Evolutionary conservation across 2,888 invertebrate genomes (phyloP), one percentile per base, ranked within the genome.

Genomic region (Agrochola lota): DNA sequence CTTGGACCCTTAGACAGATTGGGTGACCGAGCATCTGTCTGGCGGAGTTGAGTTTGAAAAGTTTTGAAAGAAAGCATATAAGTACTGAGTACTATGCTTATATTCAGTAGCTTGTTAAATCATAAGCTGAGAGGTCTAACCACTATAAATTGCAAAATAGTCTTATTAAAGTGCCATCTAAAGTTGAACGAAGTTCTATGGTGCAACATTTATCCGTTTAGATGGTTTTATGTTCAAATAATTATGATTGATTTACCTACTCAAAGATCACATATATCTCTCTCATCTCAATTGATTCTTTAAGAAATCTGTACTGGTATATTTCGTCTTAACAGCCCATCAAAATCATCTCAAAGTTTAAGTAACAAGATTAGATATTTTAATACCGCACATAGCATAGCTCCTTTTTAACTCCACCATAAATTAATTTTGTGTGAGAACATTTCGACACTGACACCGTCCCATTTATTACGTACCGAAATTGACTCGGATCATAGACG

Each of bases 21-120:
- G 93, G 91, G 92, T 92, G 88, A 91, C 88, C 88, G 85, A 93
- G 91, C 95, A 95, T 94, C 94, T 94, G 95, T 93, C 93, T 91
- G 87, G 83, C 69, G 49, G 49, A 83, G 71, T 71, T 35, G 66
- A 77, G 64, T 85, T 80, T 30, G 66, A 71, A 76, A 80, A 82
- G 75, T 86, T 88, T 82, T 76, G 23, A 73, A 78, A 20, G 68
- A 77, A 78, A 82, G 23, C 4, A 76, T 64, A 60, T 71, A 20
- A 66, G 57, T 20, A 52, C 52, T 55, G 52, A 55, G 23, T 23
- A 55, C 23, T 55, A n/a, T 52, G 20, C 20, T 52, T 52, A 52
- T 8, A 52, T 55, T 55, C 23, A 55, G 11, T 4, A 23, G 23
- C 23, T 55, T 23, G 23, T 55, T 55, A 55, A 55, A 55, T 55